Evolutionary conservation across 2,113 vertebrate genomes (phyloP).

Genomic region (Parotia lawesii): DNA sequence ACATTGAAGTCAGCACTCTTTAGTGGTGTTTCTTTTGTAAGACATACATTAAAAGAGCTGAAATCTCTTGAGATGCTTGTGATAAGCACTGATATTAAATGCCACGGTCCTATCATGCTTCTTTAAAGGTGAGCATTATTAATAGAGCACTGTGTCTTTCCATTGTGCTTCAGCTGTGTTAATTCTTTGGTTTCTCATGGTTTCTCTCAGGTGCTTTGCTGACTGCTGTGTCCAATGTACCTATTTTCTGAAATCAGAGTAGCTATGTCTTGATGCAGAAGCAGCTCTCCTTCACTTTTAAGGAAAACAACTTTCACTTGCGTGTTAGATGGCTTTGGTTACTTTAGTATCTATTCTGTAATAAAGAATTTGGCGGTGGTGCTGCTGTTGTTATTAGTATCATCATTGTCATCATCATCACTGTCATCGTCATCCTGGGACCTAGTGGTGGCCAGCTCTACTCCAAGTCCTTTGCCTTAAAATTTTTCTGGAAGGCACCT

Average conservation of each 20-base stretch:
- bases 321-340: not conserved
- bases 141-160: conserved; percentile 19
- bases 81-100: conserved; percentile 58
- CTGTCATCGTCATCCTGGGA: not conserved
- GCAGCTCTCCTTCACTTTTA: not conserved
- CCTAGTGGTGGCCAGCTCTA: not conserved
- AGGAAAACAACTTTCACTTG: not conserved
- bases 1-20: conserved; percentile 57
- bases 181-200: not conserved
- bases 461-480: not conserved
- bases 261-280: not conserved
- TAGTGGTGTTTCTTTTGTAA: conserved; percentile 40
- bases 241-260: not conserved
- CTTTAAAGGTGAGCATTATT: conserved; percentile 49
- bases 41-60: conserved; percentile 33
- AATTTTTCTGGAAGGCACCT: not conserved
- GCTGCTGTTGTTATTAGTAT: not conserved
- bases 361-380: not conserved
- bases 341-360: not conserved
- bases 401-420: not conserved
- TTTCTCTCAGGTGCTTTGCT: not conserved
- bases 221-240: not conserved
- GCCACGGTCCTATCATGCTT: not conserved
- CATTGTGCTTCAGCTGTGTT: conserved; percentile 9
- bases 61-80: conserved; percentile 55